phyloP scores from a whole-genome alignment of 2,797 vertebrate species.

The Cynodonichthys magdalenae region DNA sequence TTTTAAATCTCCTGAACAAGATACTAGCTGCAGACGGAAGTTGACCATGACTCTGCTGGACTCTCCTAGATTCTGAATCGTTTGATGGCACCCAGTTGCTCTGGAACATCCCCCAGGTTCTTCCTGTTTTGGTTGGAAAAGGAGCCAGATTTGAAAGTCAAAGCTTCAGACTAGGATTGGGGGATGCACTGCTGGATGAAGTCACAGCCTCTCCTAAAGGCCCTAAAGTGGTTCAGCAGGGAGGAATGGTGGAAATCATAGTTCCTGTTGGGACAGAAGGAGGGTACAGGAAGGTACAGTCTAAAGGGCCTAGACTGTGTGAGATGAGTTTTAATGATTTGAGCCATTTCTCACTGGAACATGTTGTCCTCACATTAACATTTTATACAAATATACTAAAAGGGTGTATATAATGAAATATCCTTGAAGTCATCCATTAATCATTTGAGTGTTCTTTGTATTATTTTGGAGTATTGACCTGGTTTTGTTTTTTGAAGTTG shows the following conservation, averaged over 20 bases:
- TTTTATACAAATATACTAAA: too few relatives aligned
- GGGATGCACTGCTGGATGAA: slow-evolving; percentile 53
- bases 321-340: background rate
- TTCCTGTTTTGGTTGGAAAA: slow-evolving; percentile 48
- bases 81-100: slow-evolving; percentile 51
- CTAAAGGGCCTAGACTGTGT: background rate
- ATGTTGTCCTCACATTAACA: too few relatives aligned
- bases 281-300: slow-evolving; percentile 63
- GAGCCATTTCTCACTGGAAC: too few relatives aligned
- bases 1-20: background rate
- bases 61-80: slow-evolving; percentile 45
- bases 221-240: slow-evolving; percentile 38
- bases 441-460: too few relatives aligned
- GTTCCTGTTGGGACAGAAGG: slow-evolving; percentile 69
- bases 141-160: slow-evolving; percentile 41
- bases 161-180: slow-evolving; percentile 53
- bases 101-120: slow-evolving; percentile 57
- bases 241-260: slow-evolving; percentile 37
- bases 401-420: too few relatives aligned
- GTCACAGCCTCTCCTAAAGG: slow-evolving; percentile 28
- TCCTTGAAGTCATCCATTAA: too few relatives aligned
- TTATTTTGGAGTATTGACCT: too few relatives aligned
- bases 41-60: background rate
- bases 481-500: too few relatives aligned
- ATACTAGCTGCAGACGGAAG: background rate